phyloP scores from a whole-genome alignment of 2,797 vertebrate species.

The Salarias fasciatus region DNA sequence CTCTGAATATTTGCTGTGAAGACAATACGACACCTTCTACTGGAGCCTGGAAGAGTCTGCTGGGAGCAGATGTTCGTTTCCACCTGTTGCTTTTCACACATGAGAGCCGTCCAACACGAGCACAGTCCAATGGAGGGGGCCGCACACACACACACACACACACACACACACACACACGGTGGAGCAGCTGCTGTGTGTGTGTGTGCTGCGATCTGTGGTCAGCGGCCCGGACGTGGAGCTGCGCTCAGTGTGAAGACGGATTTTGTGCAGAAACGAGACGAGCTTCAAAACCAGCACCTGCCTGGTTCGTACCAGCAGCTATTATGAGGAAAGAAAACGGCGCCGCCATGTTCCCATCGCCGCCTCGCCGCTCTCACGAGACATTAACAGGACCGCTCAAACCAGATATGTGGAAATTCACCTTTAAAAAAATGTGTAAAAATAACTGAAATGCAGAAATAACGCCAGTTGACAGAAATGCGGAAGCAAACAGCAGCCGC shows the following conservation, averaged over 20 bases:
- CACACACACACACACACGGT: too few species aligned
- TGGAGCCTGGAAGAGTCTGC: not conserved
- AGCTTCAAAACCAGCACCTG: not conserved
- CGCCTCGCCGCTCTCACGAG: too few species aligned
- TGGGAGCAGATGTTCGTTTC: constrained; percentile 15
- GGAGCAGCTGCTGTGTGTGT: too few species aligned
- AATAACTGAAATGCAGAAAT: too few species aligned
- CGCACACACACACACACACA: not conserved
- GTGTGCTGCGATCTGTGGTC: not conserved
- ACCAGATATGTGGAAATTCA: too few species aligned
- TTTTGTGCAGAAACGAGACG: not conserved
- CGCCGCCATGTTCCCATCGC: not conserved
- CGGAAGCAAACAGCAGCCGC: too few species aligned
- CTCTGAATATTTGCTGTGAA: not conserved
- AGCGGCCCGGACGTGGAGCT: too few species aligned
- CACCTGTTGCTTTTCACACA: constrained; percentile 23
- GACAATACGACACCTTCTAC: not conserved
- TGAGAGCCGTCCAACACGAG: not conserved
- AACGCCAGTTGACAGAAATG: too few species aligned
- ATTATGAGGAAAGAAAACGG: too few species aligned
- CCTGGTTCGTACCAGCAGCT: not conserved
- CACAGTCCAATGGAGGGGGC: not conserved
- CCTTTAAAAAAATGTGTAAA: too few species aligned
- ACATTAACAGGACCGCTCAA: too few species aligned
- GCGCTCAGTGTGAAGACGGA: not conserved